Evolutionary conservation across 1,140 invertebrate species (phyloP).

Genomic region (Marisa cornuarietis): DNA sequence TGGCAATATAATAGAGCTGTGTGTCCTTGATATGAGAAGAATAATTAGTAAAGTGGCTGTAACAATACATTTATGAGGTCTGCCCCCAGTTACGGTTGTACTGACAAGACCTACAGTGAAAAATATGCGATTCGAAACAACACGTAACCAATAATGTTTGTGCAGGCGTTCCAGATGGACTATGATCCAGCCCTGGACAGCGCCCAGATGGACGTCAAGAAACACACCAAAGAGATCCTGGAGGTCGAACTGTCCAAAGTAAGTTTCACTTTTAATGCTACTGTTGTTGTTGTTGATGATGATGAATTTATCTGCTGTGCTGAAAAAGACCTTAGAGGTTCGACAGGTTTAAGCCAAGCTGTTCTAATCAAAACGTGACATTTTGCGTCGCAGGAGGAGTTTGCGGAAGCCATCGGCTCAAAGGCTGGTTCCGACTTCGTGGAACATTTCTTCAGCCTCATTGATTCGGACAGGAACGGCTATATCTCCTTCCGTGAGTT

Average conservation of each 20-base stretch:
- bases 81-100: too few relatives aligned
- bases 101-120: too few relatives aligned
- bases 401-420: slow-evolving; percentile 97
- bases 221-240: slow-evolving; percentile 54
- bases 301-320: too few relatives aligned
- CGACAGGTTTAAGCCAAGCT: background rate
- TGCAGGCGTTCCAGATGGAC: slow-evolving; percentile 60
- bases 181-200: slow-evolving; percentile 56
- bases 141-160: background rate
- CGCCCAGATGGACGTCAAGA: slow-evolving; percentile 44
- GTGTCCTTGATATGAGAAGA: too few relatives aligned
- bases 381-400: slow-evolving; percentile 77
- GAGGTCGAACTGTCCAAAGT: slow-evolving; percentile 56
- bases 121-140: too few relatives aligned
- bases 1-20: too few relatives aligned
- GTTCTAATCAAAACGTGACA: background rate
- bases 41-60: too few relatives aligned
- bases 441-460: slow-evolving; percentile 98
- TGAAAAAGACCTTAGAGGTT: background rate
- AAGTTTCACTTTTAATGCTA: background rate
- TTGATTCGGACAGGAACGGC: slow-evolving; percentile 95
- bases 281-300: background rate
- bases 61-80: too few relatives aligned
- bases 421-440: slow-evolving; percentile 96
- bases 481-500: slow-evolving; percentile 98